A percentile compares a stretch with the other conserved stretches of the same genome.
phyloP scores from a whole-genome alignment of 2,888 invertebrate genomes.

The Meteorus cinctellus region DNA sequence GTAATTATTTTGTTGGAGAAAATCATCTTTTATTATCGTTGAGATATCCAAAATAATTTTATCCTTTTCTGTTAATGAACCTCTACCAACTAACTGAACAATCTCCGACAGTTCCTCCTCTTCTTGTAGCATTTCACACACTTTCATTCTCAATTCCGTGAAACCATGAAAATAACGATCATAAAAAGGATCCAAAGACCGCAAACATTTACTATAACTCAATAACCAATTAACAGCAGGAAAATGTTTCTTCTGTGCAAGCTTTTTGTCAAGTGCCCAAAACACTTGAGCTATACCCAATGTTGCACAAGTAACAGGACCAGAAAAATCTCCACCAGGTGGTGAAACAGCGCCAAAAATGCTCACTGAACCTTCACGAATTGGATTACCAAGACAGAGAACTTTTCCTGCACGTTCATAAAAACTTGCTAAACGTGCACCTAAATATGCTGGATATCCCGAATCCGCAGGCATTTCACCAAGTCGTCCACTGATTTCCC shows the following conservation, averaged over 20 bases:
- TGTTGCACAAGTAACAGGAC: slow-evolving; percentile 98
- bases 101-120: slow-evolving; percentile 99
- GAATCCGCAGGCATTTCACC: slow-evolving; percentile 99
- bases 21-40: slow-evolving; percentile 97
- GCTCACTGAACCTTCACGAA: slow-evolving; percentile 96
- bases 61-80: slow-evolving; percentile 95
- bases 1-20: slow-evolving; percentile 96
- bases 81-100: slow-evolving; percentile 98
- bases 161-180: slow-evolving; percentile 97
- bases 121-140: slow-evolving; percentile 92
- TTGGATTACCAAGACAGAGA: slow-evolving; percentile 95
- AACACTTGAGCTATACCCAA: slow-evolving; percentile 98
- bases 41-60: slow-evolving; percentile 98
- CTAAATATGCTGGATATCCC: slow-evolving; percentile 98
- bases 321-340: slow-evolving; percentile 99
- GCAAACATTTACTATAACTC: slow-evolving; percentile 94
- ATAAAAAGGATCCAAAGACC: slow-evolving; percentile 97
- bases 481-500: slow-evolving; percentile 96
- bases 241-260: slow-evolving; percentile 99
- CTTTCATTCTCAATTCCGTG: slow-evolving; percentile 93
- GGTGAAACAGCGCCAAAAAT: slow-evolving; percentile 99
- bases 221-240: slow-evolving; percentile 99
- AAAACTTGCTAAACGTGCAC: slow-evolving; percentile 96
- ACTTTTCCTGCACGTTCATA: slow-evolving; percentile 98
- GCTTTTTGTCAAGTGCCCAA: slow-evolving; percentile 98